Evolutionary conservation across 2,113 vertebrate species (phyloP), one percentile per base, ranked within the genome.

Genomic region (Erpornis zantholeuca): DNA sequence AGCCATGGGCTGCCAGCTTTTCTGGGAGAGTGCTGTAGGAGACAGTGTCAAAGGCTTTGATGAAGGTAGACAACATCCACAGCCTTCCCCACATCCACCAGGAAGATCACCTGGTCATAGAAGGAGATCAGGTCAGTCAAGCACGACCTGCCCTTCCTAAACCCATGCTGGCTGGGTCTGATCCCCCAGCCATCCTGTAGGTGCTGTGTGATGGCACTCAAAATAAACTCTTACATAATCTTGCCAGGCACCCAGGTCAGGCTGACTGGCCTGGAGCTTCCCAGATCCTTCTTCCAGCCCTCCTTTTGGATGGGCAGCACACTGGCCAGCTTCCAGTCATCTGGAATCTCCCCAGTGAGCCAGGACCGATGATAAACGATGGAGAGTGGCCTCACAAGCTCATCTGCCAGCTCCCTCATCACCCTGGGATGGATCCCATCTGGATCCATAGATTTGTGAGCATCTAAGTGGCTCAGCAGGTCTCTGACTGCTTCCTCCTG

Each of bases 351-450:
- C 5, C 15, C 35, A 15, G 19, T 42, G 31, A 60, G 15, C 44
- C 54, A 60, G 15, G 24, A 15, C 10, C 24, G 36, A 2, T 60
- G 45, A 36, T 7, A 44, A 52, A 82, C 25, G 15, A 71, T 11
- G 21, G 66, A 31, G 31, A 71, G 16, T 0, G 0, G 15, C 31
- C 60, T 60, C 0, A 0, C 15, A 42, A 50, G 9, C 20, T 70
- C 45, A 35, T 35, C 31, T 31, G 33, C 45, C 31, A 61, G 36
- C 25, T 52, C 56, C 5, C 66, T 52, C 25, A 21, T 61, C 36
- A 44, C 4, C 31, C 56, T 61, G 4, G 31, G 16, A 25, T 31
- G 17, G 21, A 61, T 71, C 31, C 56, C 47, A 36, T 25, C 47
- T 7, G 38, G 11, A 6, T 7, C 47, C 27, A 44, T 21, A 2